Evolutionary conservation across 2,113 vertebrate species (phyloP).

Genomic region (Illadopsis cleaveri): DNA sequence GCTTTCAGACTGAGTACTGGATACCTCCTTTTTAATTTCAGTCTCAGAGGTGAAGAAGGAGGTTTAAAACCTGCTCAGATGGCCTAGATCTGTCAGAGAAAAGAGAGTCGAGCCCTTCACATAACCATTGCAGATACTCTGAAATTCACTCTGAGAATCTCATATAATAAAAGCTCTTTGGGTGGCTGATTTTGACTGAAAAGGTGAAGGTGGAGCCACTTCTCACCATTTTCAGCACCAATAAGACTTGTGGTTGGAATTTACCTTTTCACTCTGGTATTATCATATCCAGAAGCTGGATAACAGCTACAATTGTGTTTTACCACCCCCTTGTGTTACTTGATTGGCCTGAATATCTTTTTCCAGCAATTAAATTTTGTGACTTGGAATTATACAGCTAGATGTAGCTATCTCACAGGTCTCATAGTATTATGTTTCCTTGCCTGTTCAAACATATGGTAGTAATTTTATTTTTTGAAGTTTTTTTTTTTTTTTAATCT

Average conservation of each 20-base stretch:
- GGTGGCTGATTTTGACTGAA: conserved; percentile 30
- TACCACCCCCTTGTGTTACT: not conserved
- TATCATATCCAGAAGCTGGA: not conserved
- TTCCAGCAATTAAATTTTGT: conserved; percentile 26
- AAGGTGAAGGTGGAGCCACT: not conserved
- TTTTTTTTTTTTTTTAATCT: conserved; percentile 19
- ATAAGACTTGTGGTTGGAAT: not conserved
- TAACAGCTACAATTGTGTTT: not conserved
- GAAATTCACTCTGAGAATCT: conserved; percentile 29
- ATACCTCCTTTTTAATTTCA: conserved; percentile 31
- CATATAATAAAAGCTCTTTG: conserved; percentile 12
- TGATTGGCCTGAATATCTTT: conserved; percentile 11
- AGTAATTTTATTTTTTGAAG: not conserved
- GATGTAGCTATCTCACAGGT: not conserved
- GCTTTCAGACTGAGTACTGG: not conserved
- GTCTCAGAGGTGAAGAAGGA: conserved; percentile 7
- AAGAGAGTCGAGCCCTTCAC: not conserved
- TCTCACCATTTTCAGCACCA: not conserved
- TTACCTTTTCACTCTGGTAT: not conserved
- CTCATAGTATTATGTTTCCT: not conserved
- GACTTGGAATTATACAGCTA: conserved; percentile 1
- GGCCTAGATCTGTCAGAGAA: conserved; percentile 61
- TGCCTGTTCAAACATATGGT: not conserved
- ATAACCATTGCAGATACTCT: not conserved
- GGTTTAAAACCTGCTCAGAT: conserved; percentile 41